Evolutionary conservation across 2,113 vertebrate species (phyloP), one percentile per base, ranked within the genome.

Genomic region (Sisor rabdophorus): DNA sequence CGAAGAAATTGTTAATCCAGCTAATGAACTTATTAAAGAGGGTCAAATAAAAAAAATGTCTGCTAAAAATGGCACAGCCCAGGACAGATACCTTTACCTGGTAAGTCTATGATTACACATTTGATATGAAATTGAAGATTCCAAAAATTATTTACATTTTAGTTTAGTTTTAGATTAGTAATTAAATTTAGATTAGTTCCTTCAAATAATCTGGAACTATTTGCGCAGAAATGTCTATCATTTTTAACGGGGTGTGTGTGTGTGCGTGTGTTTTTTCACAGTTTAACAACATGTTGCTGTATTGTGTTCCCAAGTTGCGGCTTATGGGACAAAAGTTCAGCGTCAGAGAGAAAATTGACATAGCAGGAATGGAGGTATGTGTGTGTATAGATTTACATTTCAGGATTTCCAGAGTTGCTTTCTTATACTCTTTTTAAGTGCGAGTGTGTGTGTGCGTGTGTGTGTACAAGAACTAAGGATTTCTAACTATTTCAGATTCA

Each of bases 261-360:
- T 40, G 11, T 58, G 10, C 63, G 30, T 75, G 32, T 77, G 63
- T 71, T 16, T 63, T 17, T 68, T 22, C 20, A 15, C 85, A 99
- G 97, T 98, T 99, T 87, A 98, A 98, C 88, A 98, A 95, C 82
- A 97, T 97, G 95, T 85, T 99, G 83, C 93, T 99, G 24, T 98
- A 98, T 89, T 99, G 97, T 48, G 96, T 98, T 82, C 97, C 97
- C 75, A 98, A 97, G 82, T 90, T 98, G 77, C 86, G 97, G 78
- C 92, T 99, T 76, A 98, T 96, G 77, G 97, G 97, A 59, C 96
- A 98, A 90, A 99, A 98, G 88, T 98, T 98, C 89, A 98, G 96
- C 1, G 96, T 99, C 79, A 90, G 96, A 72, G 95, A 97, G 87
- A 93, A 94, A 89, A 96, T 99, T 69, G 94, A 99, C 88, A 95